These are phyloP conservation scores for Athetis lepigone DNA, from an alignment of 2,888 invertebrate genomes.

Conservation along the genomic window DNA sequence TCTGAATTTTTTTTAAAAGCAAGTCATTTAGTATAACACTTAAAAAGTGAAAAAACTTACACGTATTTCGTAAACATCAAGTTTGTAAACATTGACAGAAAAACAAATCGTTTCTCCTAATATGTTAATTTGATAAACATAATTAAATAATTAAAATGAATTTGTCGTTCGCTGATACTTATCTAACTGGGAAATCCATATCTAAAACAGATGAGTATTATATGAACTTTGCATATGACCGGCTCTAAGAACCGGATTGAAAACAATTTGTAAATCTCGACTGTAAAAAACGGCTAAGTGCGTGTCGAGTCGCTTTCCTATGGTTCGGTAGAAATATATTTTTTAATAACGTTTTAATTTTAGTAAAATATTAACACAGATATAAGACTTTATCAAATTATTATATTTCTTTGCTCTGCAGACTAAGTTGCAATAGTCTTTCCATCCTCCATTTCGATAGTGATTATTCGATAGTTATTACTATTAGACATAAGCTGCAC, in stretches of 20 bases:
- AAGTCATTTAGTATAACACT: not conserved
- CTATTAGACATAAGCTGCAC: too few relatives aligned
- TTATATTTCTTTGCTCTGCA: too few relatives aligned
- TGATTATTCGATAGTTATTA: too few relatives aligned
- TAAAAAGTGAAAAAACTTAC: too few relatives aligned
- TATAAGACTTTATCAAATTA: too few relatives aligned
- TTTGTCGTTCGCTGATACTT: conserved; percentile 1
- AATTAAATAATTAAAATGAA: not conserved
- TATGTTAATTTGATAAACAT: conserved; percentile 26
- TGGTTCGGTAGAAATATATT: too few relatives aligned
- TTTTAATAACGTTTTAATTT: too few relatives aligned
- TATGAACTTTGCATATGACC: conserved; percentile 18
- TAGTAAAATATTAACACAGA: too few relatives aligned
- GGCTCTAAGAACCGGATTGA: conserved; percentile 3
- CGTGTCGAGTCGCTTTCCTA: not conserved
- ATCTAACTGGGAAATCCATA: conserved; percentile 19
- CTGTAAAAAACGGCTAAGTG: not conserved
- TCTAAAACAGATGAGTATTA: not conserved
- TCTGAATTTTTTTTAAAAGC: not conserved
- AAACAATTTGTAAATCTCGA: not conserved
- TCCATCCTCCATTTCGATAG: too few relatives aligned
- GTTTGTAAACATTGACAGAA: not conserved
- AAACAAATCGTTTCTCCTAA: not conserved
- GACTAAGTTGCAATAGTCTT: too few relatives aligned
- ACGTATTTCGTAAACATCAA: not conserved